phyloP scores from a whole-genome alignment of 2,797 vertebrate genomes.

The Gallinago nigripennis region DNA sequence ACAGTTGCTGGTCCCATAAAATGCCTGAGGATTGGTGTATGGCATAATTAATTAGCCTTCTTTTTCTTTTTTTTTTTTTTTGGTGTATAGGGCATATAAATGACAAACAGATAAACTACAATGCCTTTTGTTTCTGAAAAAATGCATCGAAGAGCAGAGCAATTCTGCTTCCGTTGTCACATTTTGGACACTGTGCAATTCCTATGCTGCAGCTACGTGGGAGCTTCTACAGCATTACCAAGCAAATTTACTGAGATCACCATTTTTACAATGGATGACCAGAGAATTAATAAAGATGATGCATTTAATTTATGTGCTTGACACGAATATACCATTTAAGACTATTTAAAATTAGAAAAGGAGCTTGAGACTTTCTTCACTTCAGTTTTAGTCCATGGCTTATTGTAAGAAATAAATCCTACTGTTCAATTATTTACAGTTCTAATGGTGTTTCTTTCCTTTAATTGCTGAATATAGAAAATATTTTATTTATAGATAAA shows the following conservation, averaged over 20 bases:
- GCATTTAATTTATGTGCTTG: neutral
- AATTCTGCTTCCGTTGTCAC: neutral
- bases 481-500: slow-evolving; percentile 14
- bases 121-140: neutral
- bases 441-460: neutral
- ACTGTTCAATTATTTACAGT: neutral
- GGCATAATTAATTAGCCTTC: neutral
- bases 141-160: neutral
- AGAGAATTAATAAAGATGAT: neutral
- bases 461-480: slow-evolving; percentile 13
- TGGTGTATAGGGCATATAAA: neutral
- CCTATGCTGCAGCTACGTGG: neutral
- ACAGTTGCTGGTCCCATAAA: neutral
- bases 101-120: neutral
- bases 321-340: neutral
- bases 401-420: slow-evolving; percentile 7
- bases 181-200: neutral
- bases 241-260: neutral
- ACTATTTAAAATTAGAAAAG: neutral
- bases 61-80: neutral
- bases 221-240: neutral
- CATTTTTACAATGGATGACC: neutral
- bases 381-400: neutral
- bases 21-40: neutral
- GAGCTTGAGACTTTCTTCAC: neutral